phyloP scores from a whole-genome alignment of 2,113 vertebrate species.

The Elaphurus davidianus region DNA sequence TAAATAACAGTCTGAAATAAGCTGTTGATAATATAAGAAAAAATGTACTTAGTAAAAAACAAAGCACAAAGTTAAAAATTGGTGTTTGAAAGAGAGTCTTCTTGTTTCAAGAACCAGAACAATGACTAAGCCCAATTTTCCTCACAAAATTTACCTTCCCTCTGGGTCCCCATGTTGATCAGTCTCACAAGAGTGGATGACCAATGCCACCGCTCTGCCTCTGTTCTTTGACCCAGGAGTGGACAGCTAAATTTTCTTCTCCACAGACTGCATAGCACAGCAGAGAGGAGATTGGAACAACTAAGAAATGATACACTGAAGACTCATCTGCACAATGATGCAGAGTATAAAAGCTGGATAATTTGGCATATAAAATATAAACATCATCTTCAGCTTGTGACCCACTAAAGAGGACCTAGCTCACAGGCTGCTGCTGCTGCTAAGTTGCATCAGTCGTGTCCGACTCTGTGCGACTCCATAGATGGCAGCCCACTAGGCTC shows the following conservation, averaged over 20 bases:
- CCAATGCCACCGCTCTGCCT: fast-evolving
- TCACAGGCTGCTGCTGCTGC: background rate
- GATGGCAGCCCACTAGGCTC: too few species aligned
- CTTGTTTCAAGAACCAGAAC: background rate
- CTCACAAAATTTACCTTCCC: background rate
- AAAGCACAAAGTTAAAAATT: background rate
- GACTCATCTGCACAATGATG: background rate
- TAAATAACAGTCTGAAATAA: background rate
- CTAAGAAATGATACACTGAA: background rate
- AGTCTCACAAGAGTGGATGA: background rate
- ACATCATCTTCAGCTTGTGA: background rate
- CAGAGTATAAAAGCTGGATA: background rate
- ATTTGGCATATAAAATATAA: background rate
- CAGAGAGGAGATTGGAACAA: background rate
- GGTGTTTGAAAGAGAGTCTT: background rate
- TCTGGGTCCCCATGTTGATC: background rate
- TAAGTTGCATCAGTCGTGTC: too few species aligned
- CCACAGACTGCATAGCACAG: background rate
- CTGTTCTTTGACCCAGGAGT: background rate
- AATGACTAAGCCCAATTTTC: background rate
- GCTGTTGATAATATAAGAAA: background rate
- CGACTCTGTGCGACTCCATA: too few species aligned
- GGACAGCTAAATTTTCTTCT: background rate
- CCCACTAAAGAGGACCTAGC: background rate
- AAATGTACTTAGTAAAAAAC: background rate